These are phyloP conservation scores for Holacanthus passer DNA, from an alignment of 2,113 vertebrate species.

Conservation along the genomic window DNA sequence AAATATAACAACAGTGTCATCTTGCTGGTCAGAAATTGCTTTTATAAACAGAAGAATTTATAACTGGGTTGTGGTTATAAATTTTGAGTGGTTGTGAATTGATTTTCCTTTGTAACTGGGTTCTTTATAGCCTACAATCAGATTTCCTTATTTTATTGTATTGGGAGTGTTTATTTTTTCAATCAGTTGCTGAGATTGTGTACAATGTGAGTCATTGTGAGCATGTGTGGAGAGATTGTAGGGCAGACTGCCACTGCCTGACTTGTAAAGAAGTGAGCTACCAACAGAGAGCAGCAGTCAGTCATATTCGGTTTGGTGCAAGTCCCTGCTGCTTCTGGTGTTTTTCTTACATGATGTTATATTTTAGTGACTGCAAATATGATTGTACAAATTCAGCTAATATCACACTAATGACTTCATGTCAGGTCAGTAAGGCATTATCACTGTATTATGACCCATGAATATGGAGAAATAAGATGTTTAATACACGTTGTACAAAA, in stretches of 20 bases:
- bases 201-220: neutral
- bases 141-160: neutral
- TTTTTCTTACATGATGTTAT: neutral
- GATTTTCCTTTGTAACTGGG: neutral
- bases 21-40: neutral
- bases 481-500: neutral
- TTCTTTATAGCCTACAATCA: neutral
- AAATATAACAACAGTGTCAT: neutral
- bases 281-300: constrained; percentile 74
- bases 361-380: neutral
- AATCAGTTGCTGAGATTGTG: neutral
- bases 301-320: constrained; percentile 19
- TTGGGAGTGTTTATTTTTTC: neutral
- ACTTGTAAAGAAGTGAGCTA: neutral
- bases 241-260: too few relatives aligned
- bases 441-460: too few relatives aligned
- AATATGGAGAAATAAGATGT: neutral
- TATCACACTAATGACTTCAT: neutral
- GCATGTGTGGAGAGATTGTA: neutral
- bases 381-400: neutral
- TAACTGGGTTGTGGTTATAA: too few relatives aligned
- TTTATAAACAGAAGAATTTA: neutral
- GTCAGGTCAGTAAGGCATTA: neutral
- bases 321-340: neutral
- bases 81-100: neutral